Base-by-base conservation (phyloP, 2,797 vertebrate genomes). In the Muscicapa comitata region DNA sequence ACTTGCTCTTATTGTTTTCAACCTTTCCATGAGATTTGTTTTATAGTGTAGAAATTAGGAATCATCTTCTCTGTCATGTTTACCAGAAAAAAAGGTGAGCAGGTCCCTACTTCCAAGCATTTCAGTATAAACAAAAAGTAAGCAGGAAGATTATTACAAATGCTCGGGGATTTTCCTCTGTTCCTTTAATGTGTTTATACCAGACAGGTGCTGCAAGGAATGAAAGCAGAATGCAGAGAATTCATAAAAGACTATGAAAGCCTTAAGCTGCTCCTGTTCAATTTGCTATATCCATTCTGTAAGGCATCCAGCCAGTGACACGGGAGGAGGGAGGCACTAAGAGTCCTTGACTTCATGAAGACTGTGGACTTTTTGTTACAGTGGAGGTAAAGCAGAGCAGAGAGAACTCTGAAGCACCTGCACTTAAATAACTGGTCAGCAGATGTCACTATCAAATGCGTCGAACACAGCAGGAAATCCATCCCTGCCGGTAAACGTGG, bases 371-470 rank as follows among this genome's bases (percentile, higher is more conserved):
- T 80, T n/a, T 54, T 37, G 51, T 58, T 45, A 2, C 26, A 11
- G 24, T 4, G 29, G 4, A 47, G 17, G 10, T 13, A 19, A 72
- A 38, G 45, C 1, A 42, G 15, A 73, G 50, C 2, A 0, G 38
- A 57, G 54, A 25, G 1, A 86, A 3, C 13, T 17, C 38, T 20
- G 40, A 53, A 77, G 17, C 4, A 54, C 17, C 51, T 94, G 91
- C 86, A 71, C 58, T 94, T 78, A 86, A 93, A 51, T 2, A 11
- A 21, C 4, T 53, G 63, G 50, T 84, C 97, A 95, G 95, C 93
- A 96, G 97, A 92, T 96, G 97, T 96, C 97, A 96, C 90, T 95
- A 86, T 50, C 90, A 94, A 95, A 96, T 45, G 66, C 17, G 3
- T 3, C 5, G 21, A 80, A 50, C 20, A 51, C n/a, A 53, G 3